These are phyloP conservation scores for Lates japonicus DNA, from an alignment of 2,797 vertebrate species.

Conservation along the genomic window DNA sequence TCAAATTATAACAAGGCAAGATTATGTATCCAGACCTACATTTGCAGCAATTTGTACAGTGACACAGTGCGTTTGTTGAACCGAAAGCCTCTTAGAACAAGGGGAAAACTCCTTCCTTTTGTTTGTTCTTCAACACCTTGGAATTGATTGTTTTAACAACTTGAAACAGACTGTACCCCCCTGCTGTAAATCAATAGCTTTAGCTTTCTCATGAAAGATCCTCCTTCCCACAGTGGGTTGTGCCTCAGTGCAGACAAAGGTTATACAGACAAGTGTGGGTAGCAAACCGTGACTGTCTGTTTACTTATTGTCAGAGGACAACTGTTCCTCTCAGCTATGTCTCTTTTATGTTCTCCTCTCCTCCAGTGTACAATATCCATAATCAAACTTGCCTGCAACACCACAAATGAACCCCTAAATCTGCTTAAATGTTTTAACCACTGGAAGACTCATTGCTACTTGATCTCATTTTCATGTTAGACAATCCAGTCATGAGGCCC, in stretches of 20 bases:
- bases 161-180: slow-evolving; percentile 14
- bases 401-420: neutral
- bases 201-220: slow-evolving; percentile 55
- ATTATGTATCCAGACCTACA: neutral
- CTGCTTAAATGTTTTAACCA: neutral
- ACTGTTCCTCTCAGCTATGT: neutral
- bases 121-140: slow-evolving; percentile 31
- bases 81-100: neutral
- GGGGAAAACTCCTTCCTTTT: slow-evolving; percentile 16
- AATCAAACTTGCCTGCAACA: slow-evolving; percentile 12
- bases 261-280: slow-evolving; percentile 39
- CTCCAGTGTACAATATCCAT: neutral
- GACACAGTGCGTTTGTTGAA: neutral
- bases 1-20: neutral
- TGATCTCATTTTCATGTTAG: slow-evolving; percentile 44
- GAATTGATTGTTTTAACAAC: slow-evolving; percentile 42
- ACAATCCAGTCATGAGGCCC: slow-evolving; percentile 23
- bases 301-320: slow-evolving; percentile 36
- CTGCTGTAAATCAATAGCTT: slow-evolving; percentile 51
- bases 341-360: slow-evolving; percentile 11
- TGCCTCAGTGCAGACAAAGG: slow-evolving; percentile 33
- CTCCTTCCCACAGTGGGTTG: slow-evolving; percentile 30
- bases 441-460: slow-evolving; percentile 7
- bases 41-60: neutral
- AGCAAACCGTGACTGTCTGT: slow-evolving; percentile 23